phyloP scores from a whole-genome alignment of 2,888 invertebrate genomes.

The Bombyx huttoni region DNA sequence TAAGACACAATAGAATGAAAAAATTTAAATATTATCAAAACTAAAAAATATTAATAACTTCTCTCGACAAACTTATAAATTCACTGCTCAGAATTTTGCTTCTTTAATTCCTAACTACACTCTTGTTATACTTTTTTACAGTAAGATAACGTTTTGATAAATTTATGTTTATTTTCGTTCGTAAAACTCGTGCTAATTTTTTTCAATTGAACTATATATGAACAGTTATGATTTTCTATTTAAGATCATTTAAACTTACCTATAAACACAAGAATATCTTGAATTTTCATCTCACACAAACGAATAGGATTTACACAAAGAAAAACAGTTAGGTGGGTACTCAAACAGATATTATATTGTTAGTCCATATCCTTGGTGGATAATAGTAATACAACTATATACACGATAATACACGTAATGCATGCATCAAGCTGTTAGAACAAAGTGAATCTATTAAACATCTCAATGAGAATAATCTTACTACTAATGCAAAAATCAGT shows the following conservation, averaged over 20 bases:
- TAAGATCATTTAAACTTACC: background rate
- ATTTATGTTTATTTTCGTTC: no score
- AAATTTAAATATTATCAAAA: no score
- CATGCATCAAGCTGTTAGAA: constrained; percentile 24
- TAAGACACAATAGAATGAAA: no score
- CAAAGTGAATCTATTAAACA: constrained; percentile 44
- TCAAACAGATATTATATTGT: background rate
- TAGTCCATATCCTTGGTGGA: constrained; percentile 9
- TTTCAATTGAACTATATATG: no score
- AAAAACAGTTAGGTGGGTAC: background rate
- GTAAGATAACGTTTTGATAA: no score
- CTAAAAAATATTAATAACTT: no score
- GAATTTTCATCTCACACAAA: background rate
- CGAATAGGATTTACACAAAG: background rate
- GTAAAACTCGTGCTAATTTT: no score
- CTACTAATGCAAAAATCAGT: constrained; percentile 35
- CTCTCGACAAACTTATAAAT: background rate
- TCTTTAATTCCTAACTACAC: background rate
- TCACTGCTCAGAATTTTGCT: background rate
- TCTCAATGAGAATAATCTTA: constrained; percentile 31
- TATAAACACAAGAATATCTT: no score
- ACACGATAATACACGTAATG: constrained; percentile 17
- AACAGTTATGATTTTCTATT: background rate
- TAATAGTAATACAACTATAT: no score
- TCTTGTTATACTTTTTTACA: no score